Evolutionary conservation across 1,140 invertebrate genomes (phyloP).

Genomic region (Pseudomyrmex gracilis): DNA sequence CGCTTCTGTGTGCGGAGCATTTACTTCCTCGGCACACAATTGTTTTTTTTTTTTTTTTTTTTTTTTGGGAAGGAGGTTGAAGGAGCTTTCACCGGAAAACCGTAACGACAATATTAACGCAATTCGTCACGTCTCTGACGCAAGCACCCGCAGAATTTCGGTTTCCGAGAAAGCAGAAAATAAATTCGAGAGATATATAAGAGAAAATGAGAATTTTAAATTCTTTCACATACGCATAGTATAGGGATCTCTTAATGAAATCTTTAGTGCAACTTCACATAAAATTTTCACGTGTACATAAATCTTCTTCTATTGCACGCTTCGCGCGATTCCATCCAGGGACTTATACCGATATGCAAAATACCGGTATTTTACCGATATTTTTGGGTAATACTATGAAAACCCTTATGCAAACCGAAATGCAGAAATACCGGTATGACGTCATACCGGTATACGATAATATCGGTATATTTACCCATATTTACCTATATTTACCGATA

Average conservation of each 20-base stretch:
- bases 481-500: too few species aligned
- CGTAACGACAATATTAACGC: not conserved
- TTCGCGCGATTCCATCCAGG: not conserved
- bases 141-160: not conserved
- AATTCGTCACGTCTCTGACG: constrained; percentile 2
- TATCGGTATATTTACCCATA: too few species aligned
- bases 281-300: too few species aligned
- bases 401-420: too few species aligned
- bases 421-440: too few species aligned
- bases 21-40: not conserved
- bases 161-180: not conserved
- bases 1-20: not conserved
- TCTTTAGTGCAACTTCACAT: too few species aligned
- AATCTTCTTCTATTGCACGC: not conserved
- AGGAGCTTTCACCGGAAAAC: constrained; percentile 23
- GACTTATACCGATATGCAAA: too few species aligned
- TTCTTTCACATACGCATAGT: not conserved
- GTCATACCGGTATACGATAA: too few species aligned
- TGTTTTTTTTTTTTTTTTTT: constrained; percentile 9
- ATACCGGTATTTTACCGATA: too few species aligned
- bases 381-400: too few species aligned
- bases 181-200: constrained; percentile 2
- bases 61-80: not conserved
- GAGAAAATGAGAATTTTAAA: not conserved
- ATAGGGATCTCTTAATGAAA: not conserved